Conservation (phyloP, 2,113 vertebrate genomes). For the Chitala chitala region DNA sequence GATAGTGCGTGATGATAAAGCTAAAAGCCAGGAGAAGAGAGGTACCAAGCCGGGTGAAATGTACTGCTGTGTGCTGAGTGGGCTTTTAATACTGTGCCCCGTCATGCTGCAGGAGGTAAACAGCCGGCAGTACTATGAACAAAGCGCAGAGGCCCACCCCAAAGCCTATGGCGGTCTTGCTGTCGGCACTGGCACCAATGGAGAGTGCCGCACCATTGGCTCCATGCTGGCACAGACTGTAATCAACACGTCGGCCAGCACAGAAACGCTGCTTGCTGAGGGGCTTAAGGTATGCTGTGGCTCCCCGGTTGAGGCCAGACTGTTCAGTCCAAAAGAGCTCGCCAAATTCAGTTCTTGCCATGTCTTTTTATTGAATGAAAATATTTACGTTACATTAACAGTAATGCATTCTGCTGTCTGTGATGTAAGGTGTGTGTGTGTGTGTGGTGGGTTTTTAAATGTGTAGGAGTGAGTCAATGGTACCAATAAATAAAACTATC, state of each 20-base stretch:
- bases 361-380: too few relatives aligned
- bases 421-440: not conserved
- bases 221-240: constrained; percentile 37
- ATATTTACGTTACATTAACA: not conserved
- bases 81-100: not conserved
- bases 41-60: too few relatives aligned
- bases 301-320: too few relatives aligned
- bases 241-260: constrained; percentile 32
- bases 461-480: too few relatives aligned
- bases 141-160: constrained; percentile 44
- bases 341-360: too few relatives aligned
- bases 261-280: constrained; percentile 32
- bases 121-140: constrained; percentile 49
- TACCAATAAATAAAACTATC: too few relatives aligned
- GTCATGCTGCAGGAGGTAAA: constrained; percentile 45
- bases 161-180: constrained; percentile 46
- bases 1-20: too few relatives aligned
- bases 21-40: too few relatives aligned
- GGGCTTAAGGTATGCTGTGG: constrained; percentile 38
- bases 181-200: constrained; percentile 29
- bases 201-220: constrained; percentile 33
- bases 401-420: not conserved
- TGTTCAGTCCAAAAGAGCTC: too few relatives aligned
- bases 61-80: too few relatives aligned
- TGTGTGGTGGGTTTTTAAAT: not conserved